Evolutionary conservation across 1,140 invertebrate genomes (phyloP), one percentile per base, ranked within the genome.

Genomic region (Pygmarrhopalites habei): DNA sequence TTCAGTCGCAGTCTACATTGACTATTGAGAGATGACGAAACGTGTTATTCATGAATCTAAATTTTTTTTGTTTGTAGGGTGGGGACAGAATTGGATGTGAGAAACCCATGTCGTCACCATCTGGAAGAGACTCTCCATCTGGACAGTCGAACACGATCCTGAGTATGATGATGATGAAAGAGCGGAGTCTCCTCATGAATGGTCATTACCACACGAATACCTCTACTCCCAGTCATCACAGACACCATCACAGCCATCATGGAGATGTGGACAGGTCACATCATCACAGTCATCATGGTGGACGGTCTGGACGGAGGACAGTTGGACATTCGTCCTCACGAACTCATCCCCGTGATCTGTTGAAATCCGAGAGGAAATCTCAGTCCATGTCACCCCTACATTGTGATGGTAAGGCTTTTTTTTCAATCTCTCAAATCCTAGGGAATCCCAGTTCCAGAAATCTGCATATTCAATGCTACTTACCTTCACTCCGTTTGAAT

Each of bases 321-420:
- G 25, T 5, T 53, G 3, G 21, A 53, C 10, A 28, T 53, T 52
- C 21, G 10, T 32, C 30, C 26, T 26, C 46, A 7, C 35, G 7
- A 60, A 25, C 39, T 19, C 58, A 51, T 29, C 44, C 44, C 26
- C 21, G 21, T 30, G 32, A 12, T 17, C 19, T 47, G 10, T 21
- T 66, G 25, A 66, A 66, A 41, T 32, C 65, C 2, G 65, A 66
- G 39, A 35, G 43, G 1, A 67, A 64, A 63, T 63, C 65, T 28
- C 65, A 63, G 35, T 53, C 65, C 25, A 39, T 47, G 28, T 67
- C 65, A 7, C 65, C 65, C 17, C 65, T 62, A 39, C 58, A 46
- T 29, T 55, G 47, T 52, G 65, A 63, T 53, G 60, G 65, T 67
- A 53, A 67, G 25, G 30, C 29, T 59, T 60, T 17, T 28, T 30